Conservation (phyloP, 2,797 vertebrate genomes). For the Myotis daubentonii region DNA sequence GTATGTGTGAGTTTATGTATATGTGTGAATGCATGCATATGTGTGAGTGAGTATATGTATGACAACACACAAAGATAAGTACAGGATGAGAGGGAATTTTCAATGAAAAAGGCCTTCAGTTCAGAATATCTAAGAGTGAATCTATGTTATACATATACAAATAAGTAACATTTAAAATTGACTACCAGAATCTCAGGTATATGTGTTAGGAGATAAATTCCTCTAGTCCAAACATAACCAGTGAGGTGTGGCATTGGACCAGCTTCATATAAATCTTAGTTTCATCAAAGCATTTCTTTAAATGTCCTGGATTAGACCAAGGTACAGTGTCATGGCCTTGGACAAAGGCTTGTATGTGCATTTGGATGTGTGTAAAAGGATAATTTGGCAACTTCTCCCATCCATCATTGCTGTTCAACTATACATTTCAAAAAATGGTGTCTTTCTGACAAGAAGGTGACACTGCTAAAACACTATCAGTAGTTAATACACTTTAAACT, state of each 20-base stretch:
- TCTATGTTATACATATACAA: not conserved
- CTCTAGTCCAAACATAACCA: not conserved
- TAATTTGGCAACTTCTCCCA: not conserved
- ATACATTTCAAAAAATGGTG: not conserved
- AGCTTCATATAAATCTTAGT: not conserved
- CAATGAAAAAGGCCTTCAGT: not conserved
- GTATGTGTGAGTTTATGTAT: not conserved
- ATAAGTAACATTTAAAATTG: not conserved
- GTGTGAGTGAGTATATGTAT: not conserved
- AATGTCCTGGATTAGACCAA: not conserved
- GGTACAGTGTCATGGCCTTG: not conserved
- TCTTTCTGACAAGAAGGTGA: not conserved
- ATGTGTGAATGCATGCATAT: not conserved
- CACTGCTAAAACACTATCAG: not conserved
- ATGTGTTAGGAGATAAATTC: not conserved
- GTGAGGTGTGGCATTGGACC: not conserved
- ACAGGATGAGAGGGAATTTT: not conserved
- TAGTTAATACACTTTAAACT: not conserved
- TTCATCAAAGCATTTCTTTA: not conserved
- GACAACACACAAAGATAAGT: not conserved
- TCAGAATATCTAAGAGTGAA: not conserved
- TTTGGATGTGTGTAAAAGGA: slow-evolving; percentile 5
- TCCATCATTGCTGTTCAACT: not conserved
- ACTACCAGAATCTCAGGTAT: not conserved
- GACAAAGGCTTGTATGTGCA: not conserved